Evolutionary conservation across 2,797 vertebrate species (phyloP), one percentile per base, ranked within the genome.

Genomic region (Cryptoblepharus egeriae): DNA sequence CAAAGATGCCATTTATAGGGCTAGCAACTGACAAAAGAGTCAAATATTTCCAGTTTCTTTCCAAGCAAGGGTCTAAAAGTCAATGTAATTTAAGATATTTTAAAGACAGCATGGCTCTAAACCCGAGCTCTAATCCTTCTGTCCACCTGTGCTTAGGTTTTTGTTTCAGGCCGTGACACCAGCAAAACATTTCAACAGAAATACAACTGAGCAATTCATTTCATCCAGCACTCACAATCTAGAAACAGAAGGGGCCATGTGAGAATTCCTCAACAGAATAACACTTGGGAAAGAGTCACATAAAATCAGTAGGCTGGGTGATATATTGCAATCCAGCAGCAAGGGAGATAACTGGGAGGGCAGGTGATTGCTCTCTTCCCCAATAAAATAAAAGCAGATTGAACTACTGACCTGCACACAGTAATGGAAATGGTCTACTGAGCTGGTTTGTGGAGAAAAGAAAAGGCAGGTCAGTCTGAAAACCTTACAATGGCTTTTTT

Each of bases 361-460:
- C 78, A 88, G 71, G 57, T 77, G 77, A 82, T 85, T 90, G 80
- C 77, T 91, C 88, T 91, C n/a, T 87, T 86, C 26, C 11, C 80
- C 71, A 88, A 83, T 82, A 91, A 93, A 91, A 92, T 63, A 79
- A 79, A 73, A 91, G 83, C 55, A 91, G 72, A 86, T 2, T 90
- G 85, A 90, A 89, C 63, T 61, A 85, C 79, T 76, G 83, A 89
- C 85, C 87, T 86, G 63, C 82, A 85, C 88, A 87, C 4, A 83
- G 79, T 89, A 91, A 91, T 90, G 86, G 89, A 92, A 93, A 90
- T 81, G 85, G 88, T 83, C 79, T 85, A 86, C 86, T 85, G 84
- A 86, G 90, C 90, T 90, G 91, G 77, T 90, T 93, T 85, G 81
- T 83, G 88, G 80, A 89, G 85, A 89, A 90, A 92, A 89, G 58